Evolutionary conservation across 2,888 invertebrate species (phyloP), one percentile per base, ranked within the genome.

Genomic region (Ochropleura leucogaster): DNA sequence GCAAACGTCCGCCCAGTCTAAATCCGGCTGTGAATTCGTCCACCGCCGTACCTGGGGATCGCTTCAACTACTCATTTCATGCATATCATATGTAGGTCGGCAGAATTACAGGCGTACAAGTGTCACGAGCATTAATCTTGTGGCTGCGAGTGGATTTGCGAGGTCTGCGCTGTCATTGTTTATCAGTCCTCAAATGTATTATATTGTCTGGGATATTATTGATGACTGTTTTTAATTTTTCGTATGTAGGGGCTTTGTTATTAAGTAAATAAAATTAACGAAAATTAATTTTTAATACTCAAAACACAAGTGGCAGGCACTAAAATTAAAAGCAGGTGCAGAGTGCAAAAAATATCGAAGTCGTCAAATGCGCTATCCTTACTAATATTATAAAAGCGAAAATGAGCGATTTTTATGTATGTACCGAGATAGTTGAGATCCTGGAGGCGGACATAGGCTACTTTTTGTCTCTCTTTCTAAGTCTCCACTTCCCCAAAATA

Each of bases 51-150:
- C 89, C 87, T 88, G 84, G 82, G 86, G 88, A 87, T 86, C 85
- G 77, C 79, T 88, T 86, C 79, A 79, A 87, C 84, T 83, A 84
- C 87, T 87, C 85, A 87, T 85, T 87, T 85, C 84, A 87, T 87
- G 87, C 88, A 87, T 88, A 88, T 84, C 78, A 85, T 87, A 84
- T 87, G 87, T 87, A 83, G 83, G 85, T 84, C 79, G 84, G 76
- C 72, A 74, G 84, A 80, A 81, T 88, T 85, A 83, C 88, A 73
- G 77, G 69, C 68, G 69, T 55, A 70, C 77, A 71, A 79, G 78
- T 86, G 78, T 88, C 80, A 73, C 57, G 46, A 73, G 68, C 77
- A 88, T 87, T 87, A 86, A 88, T 88, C 88, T 86, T 86, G 81
- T 72, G 74, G 73, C 69, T 72, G 57, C n/a, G 47, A 68, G 80